Evolutionary conservation across 2,113 vertebrate species (phyloP).

Genomic region (Eretmochelys imbricata): DNA sequence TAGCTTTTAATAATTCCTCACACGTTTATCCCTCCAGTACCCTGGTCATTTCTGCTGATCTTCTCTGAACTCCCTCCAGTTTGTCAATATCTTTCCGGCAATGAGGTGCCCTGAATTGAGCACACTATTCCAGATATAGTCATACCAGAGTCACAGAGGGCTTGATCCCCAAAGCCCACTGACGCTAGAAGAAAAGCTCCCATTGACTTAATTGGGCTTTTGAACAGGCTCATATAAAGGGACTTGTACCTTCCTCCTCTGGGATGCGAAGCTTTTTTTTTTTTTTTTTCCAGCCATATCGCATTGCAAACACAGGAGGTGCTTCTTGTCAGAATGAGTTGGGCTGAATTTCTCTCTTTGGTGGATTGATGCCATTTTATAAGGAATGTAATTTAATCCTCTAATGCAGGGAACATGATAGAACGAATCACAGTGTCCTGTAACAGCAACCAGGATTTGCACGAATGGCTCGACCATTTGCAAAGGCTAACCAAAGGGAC

Average conservation of each 20-base stretch:
- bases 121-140: neutral
- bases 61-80: neutral
- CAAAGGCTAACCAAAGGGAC: conserved; percentile 88
- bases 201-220: neutral
- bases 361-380: neutral
- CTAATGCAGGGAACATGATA: conserved; percentile 80
- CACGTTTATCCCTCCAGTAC: neutral
- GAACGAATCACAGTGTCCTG: conserved; percentile 92
- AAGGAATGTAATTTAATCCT: neutral
- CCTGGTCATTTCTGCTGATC: neutral
- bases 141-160: neutral
- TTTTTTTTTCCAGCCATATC: neutral
- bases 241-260: neutral
- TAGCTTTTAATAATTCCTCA: neutral
- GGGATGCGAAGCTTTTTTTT: neutral
- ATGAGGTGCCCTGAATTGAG: neutral
- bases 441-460: conserved; percentile 87
- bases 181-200: neutral
- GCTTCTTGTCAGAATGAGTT: neutral
- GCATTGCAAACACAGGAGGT: neutral
- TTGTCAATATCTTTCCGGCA: neutral
- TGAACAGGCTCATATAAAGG: neutral
- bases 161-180: neutral
- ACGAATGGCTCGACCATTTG: conserved; percentile 95
- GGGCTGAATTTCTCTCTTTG: neutral